Evolutionary conservation across 2,797 vertebrate species (phyloP).

Genomic region (Coilia nasus): DNA sequence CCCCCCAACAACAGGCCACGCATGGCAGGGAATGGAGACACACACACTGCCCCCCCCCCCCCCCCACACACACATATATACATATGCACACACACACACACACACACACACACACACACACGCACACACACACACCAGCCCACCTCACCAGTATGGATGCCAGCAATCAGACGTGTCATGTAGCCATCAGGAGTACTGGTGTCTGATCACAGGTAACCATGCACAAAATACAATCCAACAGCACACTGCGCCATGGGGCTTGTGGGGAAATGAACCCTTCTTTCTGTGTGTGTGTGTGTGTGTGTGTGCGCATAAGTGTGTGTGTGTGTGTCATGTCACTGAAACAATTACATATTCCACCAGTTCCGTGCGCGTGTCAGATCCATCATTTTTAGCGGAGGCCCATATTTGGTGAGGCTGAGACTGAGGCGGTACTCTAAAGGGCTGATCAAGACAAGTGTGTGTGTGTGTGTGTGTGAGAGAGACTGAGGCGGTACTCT

Average conservation of each 20-base stretch:
- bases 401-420: not conserved
- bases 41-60: not conserved
- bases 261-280: conserved; percentile 82
- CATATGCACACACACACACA: not conserved
- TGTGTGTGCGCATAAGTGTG: not conserved
- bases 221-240: conserved; percentile 64
- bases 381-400: conserved; percentile 62
- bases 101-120: not conserved
- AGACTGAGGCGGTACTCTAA: not conserved
- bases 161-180: conserved; percentile 5
- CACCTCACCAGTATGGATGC: not conserved
- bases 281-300: conserved; percentile 52
- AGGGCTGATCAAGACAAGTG: conserved; percentile 24
- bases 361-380: conserved; percentile 72
- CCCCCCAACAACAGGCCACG: not conserved
- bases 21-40: not conserved
- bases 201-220: conserved; percentile 45
- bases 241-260: conserved; percentile 68
- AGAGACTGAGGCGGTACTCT: no score
- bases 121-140: not conserved
- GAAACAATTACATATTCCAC: conserved; percentile 82
- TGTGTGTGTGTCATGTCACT: conserved; percentile 60
- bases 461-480: no score
- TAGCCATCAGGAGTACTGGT: conserved; percentile 34
- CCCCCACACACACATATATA: not conserved